Base-by-base conservation (phyloP, 2,888 invertebrate species). In the Dicranocentrus wangi region DNA sequence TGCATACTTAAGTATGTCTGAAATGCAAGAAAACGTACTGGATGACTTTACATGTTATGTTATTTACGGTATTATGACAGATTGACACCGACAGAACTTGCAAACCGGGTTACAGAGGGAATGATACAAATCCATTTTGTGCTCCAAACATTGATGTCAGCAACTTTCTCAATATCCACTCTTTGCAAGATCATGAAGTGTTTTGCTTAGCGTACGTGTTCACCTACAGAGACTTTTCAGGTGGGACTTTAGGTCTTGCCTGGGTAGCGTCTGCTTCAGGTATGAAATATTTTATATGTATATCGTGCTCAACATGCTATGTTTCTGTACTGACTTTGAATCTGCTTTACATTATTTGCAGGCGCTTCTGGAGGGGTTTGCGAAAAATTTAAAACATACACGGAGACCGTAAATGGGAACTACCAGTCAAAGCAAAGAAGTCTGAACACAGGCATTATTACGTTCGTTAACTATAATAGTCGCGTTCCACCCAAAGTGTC, bases 181-280 rank as follows among this genome's bases (percentile, higher is more conserved):
- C 99, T 13, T 91, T 98, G 84, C 94, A 95, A 77, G 97, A 99
- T 90, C 99, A 99, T 89, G 96, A 98, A 88, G 96, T 96, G 89
- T 99, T 99, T 90, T 99, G 99, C 89, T 92, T 99, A 84, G 99
- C 99, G n/a, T 99, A 99, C 89, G 97, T 99, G 83, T 98, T 99
- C 90, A 99, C 99, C 0, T 96, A 96, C 89, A 92, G 98, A 87
- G 99, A 99, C 89, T 99, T 99, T 89, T 97, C 97, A 21, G 98
- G 98, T 8, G 99, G 99, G 81, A 99, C 99, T 19, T 91, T 99
- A 53, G 99, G 99, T 23, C 90, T 99, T 61, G 99, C 99, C 2
- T 99, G 99, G 99, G 99, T 99, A 25, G 99, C 99, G 28, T 96
- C 97, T 83, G 97, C 98, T 0, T 95, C 95, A 80, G 90, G 90